Conservation (phyloP, 2,797 vertebrate species). For the Gymnoscopelus braueri region DNA sequence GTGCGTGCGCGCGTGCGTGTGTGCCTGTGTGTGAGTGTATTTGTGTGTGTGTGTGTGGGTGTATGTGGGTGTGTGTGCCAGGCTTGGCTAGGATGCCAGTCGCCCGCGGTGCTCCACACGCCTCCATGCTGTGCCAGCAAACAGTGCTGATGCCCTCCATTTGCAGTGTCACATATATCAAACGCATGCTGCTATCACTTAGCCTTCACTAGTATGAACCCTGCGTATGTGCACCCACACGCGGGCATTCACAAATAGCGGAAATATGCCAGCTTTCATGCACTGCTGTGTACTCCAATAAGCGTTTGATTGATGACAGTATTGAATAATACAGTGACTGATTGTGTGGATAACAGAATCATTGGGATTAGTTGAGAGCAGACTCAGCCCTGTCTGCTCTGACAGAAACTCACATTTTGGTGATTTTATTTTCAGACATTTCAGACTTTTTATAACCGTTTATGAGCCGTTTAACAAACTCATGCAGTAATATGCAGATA, state of each 20-base stretch:
- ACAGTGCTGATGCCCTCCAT: constrained; percentile 95
- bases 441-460: constrained; percentile 47
- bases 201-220: constrained; percentile 66
- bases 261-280: constrained; percentile 40
- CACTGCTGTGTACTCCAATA: constrained; percentile 25
- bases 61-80: constrained; percentile 80
- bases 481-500: too few relatives aligned
- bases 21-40: neutral
- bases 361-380: constrained; percentile 64
- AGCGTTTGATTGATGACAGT: constrained; percentile 57
- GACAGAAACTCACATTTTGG: constrained; percentile 50
- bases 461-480: constrained; percentile 28
- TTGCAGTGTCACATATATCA: constrained; percentile 96
- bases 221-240: constrained; percentile 6
- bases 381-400: constrained; percentile 53
- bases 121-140: constrained; percentile 96
- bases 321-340: constrained; percentile 57
- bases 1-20: too few relatives aligned
- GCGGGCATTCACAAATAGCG: neutral
- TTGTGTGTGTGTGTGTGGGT: constrained; percentile 47
- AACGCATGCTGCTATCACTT: constrained; percentile 89
- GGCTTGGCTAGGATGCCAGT: constrained; percentile 90
- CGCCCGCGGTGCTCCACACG: constrained; percentile 92
- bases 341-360: constrained; percentile 61
- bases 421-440: constrained; percentile 52